Percentiles rank a stretch among this genome's conserved stretches.
These are phyloP conservation scores for Galerucella pusilla DNA, from an alignment of 2,888 invertebrate genomes.

Conservation along the genomic window DNA sequence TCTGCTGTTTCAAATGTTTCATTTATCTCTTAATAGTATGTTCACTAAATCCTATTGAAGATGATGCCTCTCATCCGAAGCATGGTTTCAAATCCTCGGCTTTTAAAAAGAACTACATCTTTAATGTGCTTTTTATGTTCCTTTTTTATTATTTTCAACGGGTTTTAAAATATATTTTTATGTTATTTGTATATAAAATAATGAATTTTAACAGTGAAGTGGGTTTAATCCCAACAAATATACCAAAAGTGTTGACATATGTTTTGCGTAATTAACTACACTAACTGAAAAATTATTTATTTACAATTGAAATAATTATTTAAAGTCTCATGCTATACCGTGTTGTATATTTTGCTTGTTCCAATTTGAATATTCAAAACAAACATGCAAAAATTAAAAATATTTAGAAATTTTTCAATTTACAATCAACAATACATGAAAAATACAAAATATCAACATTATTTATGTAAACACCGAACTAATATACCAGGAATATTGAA, in stretches of 20 bases:
- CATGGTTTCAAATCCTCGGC: too few species aligned
- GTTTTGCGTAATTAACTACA: slow-evolving; percentile 1
- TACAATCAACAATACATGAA: slow-evolving; percentile 1
- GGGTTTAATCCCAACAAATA: neutral
- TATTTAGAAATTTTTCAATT: slow-evolving; percentile 4
- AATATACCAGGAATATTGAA: neutral
- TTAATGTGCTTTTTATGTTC: too few species aligned
- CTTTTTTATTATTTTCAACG: too few species aligned
- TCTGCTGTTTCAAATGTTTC: too few species aligned
- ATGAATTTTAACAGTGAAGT: neutral
- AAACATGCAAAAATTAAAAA: slow-evolving; percentile 9
- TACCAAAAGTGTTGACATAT: neutral
- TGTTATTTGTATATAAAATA: neutral
- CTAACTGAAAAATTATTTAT: slow-evolving; percentile 6
- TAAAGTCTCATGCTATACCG: neutral
- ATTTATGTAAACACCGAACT: neutral
- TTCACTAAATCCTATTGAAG: too few species aligned
- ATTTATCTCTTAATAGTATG: too few species aligned
- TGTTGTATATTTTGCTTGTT: slow-evolving; percentile 11
- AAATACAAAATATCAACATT: neutral
- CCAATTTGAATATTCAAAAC: slow-evolving; percentile 9
- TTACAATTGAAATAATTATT: slow-evolving; percentile 2
- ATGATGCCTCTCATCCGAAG: too few species aligned
- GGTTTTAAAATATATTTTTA: neutral
- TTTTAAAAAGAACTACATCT: too few species aligned